phyloP scores from a whole-genome alignment of 1,140 invertebrate species.

The Drosophila truncata region DNA sequence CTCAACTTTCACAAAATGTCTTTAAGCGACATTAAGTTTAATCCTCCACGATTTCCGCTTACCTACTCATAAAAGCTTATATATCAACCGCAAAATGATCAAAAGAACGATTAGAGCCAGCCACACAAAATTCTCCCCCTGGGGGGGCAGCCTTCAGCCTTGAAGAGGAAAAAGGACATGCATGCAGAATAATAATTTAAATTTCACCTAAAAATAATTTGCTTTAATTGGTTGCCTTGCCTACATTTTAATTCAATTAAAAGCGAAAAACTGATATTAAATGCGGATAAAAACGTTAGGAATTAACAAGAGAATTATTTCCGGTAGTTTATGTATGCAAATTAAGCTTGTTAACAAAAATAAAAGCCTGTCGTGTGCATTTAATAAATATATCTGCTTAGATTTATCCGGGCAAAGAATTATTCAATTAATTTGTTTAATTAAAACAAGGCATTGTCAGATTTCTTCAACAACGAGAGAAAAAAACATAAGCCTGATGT shows the following conservation, averaged over 20 bases:
- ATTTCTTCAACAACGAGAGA: background rate
- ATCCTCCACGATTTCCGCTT: conserved; percentile 7
- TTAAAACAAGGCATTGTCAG: background rate
- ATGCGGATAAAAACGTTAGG: conserved; percentile 10
- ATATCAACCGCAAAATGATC: conserved; percentile 44
- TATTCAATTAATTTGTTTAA: conserved; percentile 7
- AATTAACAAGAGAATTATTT: conserved; percentile 23
- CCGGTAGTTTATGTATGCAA: conserved; percentile 9
- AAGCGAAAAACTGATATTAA: background rate
- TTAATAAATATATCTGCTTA: conserved; percentile 19
- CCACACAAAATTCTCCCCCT: conserved; percentile 13
- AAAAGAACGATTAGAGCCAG: conserved; percentile 40
- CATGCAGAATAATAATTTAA: conserved; percentile 19
- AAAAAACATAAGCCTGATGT: background rate
- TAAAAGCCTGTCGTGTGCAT: conserved; percentile 16
- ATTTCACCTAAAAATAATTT: conserved; percentile 28
- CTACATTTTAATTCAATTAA: conserved; percentile 24
- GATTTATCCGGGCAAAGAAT: conserved; percentile 7
- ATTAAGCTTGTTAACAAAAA: conserved; percentile 20
- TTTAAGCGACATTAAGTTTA: conserved; percentile 10
- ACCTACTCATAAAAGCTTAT: background rate
- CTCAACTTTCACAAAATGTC: conserved; percentile 20
- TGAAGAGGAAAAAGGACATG: conserved; percentile 30
- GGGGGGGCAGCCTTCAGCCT: conserved; percentile 3
- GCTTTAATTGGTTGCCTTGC: conserved; percentile 33